Base-by-base conservation (phyloP, 2,888 invertebrate genomes). In the Orchesellides sinensis region DNA sequence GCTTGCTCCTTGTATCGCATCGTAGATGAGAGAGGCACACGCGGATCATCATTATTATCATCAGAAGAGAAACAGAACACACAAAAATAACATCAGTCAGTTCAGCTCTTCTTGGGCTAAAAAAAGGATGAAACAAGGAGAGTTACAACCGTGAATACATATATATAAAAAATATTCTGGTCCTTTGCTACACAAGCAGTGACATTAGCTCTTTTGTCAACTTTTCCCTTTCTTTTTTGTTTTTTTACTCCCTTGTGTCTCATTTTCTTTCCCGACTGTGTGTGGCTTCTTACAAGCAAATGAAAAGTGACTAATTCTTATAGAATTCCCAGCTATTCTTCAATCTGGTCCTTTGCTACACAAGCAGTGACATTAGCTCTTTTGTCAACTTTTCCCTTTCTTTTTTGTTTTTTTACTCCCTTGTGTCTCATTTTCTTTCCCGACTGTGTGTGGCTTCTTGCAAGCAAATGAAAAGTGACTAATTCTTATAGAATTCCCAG, bases 171-270 rank as follows among this genome's bases (percentile, higher is more conserved):
- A 59, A 3, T 52, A 59, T n/a, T n/a, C n/a, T n/a, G n/a, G n/a
- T n/a, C n/a, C 29, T 59, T 59, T 59, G 56, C 17, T 56, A 35
- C 35, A 68, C 59, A 68, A 52, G 78, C 17, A 70, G 63, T 63
- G 65, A 78, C 78, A 70, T 69, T 78, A 63, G 47, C 49, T 61
- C 69, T 61, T 78, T 69, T 70, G 61, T 69, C 68, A 78, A 78
- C 69, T 78, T 68, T 77, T 27, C 32, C 21, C 32, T 19, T 61
- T 17, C 17, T 29, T 25, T 63, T 19, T 19, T n/a, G 27, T 40
- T 65, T 35, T 35, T 8, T 21, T 45, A 19, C 59, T 78, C 78
- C 78, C 78, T 59, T 35, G 78, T 70, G 78, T 40, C 69, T 78
- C 78, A 70, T 78, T 70, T 69, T 49, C 75, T 12, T 10, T 69